Evolutionary conservation across 1,140 invertebrate species (phyloP).

Genomic region (Drosophila willistoni): DNA sequence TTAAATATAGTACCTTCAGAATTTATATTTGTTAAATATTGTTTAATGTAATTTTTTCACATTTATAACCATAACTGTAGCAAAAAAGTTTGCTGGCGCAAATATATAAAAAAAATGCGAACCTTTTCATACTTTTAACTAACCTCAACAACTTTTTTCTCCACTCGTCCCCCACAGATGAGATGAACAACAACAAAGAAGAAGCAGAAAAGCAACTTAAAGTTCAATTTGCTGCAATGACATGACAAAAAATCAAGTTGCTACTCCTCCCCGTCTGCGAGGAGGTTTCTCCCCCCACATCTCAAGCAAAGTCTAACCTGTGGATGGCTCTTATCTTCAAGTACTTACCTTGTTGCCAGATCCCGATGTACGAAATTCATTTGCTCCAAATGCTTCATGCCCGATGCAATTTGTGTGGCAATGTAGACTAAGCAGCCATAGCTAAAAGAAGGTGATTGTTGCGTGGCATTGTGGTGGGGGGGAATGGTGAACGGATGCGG

Average conservation of each 20-base stretch:
- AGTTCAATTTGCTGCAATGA: constrained; percentile 58
- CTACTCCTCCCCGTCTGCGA: background rate
- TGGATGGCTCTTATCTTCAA: constrained; percentile 49
- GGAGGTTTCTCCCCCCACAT: no score
- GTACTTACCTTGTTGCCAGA: constrained; percentile 89
- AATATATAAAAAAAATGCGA: constrained; percentile 1
- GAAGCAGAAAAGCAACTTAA: constrained; percentile 35
- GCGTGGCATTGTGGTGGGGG: background rate
- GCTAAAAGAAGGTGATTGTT: constrained; percentile 80
- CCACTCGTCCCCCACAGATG: background rate
- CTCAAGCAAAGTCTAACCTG: constrained; percentile 14
- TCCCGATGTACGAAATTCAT: constrained; percentile 92
- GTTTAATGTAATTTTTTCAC: background rate
- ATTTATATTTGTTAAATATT: background rate
- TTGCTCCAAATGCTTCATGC: constrained; percentile 93
- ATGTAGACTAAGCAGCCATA: constrained; percentile 90
- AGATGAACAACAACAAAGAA: background rate
- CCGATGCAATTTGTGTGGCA: constrained; percentile 91
- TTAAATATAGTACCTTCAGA: no score
- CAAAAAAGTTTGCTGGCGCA: background rate
- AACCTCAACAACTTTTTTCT: constrained; percentile 49
- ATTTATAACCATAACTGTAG: background rate
- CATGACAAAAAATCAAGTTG: constrained; percentile 38
- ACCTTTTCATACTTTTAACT: constrained; percentile 30
- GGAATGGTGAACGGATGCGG: constrained; percentile 45